Evolutionary conservation across 2,888 invertebrate species (phyloP).

Genomic region (Aplocera efformata): DNA sequence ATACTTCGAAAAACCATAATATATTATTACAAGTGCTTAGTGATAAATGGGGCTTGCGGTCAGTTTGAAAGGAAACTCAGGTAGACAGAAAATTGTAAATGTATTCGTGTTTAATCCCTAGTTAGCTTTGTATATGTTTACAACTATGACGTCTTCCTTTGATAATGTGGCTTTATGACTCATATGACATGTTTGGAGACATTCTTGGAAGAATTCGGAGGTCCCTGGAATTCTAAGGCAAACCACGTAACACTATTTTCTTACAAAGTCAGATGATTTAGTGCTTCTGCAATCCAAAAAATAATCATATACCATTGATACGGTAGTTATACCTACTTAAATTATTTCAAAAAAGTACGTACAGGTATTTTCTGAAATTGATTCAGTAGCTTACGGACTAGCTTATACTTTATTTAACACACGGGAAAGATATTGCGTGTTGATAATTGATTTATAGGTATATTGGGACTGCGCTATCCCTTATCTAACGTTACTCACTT

Average conservation of each 20-base stretch:
- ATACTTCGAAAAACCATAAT: no score
- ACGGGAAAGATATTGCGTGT: conserved; percentile 47
- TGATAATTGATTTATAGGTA: conserved; percentile 67
- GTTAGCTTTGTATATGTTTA: conserved; percentile 13
- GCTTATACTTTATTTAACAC: conserved; percentile 41
- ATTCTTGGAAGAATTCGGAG: conserved; percentile 1
- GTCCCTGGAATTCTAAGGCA: conserved; percentile 1
- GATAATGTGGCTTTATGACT: conserved; percentile 10
- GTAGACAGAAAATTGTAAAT: conserved; percentile 8
- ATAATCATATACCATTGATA: no score
- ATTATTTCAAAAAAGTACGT: no score
- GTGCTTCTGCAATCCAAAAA: no score
- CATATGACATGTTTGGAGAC: conserved; percentile 5
- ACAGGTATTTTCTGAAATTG: no score
- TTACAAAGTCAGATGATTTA: no score
- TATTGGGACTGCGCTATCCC: conserved; percentile 59
- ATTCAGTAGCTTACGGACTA: no score
- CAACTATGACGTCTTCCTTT: conserved; percentile 11
- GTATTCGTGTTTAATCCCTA: conserved; percentile 17
- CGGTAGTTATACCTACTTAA: no score
- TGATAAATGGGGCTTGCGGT: no score
- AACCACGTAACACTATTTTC: background rate
- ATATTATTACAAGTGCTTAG: no score
- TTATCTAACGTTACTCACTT: conserved; percentile 62
- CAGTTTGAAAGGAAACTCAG: no score